phyloP scores from a whole-genome alignment of 2,797 vertebrate species.

The Otus scops region DNA sequence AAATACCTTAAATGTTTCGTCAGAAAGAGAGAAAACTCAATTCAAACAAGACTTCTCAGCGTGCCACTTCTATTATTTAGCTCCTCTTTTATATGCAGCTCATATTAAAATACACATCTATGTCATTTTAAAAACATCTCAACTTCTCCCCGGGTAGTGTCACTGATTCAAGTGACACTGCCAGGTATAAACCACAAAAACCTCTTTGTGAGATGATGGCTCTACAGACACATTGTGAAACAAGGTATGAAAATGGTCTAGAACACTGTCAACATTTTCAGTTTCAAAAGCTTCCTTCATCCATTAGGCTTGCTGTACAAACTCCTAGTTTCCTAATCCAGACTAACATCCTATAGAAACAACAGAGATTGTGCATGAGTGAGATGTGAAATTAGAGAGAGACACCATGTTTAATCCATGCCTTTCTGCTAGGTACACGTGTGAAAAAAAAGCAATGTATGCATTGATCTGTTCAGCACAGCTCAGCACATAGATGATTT shows the following conservation, averaged over 20 bases:
- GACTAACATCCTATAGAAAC: background rate
- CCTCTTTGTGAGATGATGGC: constrained; percentile 1
- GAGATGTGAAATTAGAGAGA: background rate
- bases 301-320: background rate
- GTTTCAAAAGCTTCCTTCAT: background rate
- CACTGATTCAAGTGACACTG: background rate
- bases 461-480: background rate
- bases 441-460: background rate
- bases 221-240: background rate
- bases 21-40: background rate
- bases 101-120: background rate
- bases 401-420: background rate
- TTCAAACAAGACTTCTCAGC: background rate
- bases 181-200: constrained; percentile 6
- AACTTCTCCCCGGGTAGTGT: background rate
- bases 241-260: constrained; percentile 32
- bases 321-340: background rate
- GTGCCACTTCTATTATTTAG: background rate
- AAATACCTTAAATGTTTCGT: background rate
- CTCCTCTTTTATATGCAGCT: background rate
- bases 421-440: fast-evolving
- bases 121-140: background rate
- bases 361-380: background rate
- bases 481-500: background rate
- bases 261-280: background rate